Evolutionary conservation across 2,797 vertebrate species (phyloP).

Genomic region (Prunella strophiata): DNA sequence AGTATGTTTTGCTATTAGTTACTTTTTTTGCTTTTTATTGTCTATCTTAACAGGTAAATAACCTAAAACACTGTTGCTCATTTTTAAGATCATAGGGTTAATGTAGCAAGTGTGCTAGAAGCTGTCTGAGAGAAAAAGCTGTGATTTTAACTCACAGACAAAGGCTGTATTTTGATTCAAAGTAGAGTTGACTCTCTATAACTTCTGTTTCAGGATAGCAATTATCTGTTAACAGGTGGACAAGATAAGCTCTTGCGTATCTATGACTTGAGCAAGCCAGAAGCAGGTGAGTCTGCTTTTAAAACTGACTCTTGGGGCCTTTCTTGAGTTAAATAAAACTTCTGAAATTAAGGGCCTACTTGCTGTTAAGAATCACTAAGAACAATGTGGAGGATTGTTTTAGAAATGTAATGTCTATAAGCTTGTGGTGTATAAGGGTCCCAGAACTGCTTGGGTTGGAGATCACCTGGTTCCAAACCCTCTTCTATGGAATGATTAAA

Average conservation of each 20-base stretch:
- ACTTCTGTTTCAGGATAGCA: constrained; percentile 88
- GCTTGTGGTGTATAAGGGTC: not conserved
- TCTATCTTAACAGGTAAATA: not conserved
- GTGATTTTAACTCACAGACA: not conserved
- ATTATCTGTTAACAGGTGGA: constrained; percentile 91
- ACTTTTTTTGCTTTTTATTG: not conserved
- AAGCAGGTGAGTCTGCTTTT: constrained; percentile 84
- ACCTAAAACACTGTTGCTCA: accelerated
- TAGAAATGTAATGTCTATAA: not conserved
- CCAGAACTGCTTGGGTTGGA: not conserved
- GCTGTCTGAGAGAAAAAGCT: not conserved
- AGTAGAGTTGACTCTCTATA: constrained; percentile 38
- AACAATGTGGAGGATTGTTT: not conserved
- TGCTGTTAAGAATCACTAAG: not conserved
- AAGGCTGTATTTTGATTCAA: constrained; percentile 2
- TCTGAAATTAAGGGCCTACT: not conserved
- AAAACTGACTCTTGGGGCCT: not conserved
- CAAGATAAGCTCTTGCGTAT: constrained; percentile 97
- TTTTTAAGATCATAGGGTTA: not conserved
- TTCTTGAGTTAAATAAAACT: not conserved
- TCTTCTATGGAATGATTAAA: not conserved
- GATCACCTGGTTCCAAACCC: not conserved
- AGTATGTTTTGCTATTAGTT: not conserved
- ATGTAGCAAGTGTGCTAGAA: not conserved
- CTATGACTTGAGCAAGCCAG: constrained; percentile 91